Evolutionary conservation across 2,888 invertebrate genomes (phyloP), one percentile per base, ranked within the genome.

Genomic region (Meghimatium bilineatum): DNA sequence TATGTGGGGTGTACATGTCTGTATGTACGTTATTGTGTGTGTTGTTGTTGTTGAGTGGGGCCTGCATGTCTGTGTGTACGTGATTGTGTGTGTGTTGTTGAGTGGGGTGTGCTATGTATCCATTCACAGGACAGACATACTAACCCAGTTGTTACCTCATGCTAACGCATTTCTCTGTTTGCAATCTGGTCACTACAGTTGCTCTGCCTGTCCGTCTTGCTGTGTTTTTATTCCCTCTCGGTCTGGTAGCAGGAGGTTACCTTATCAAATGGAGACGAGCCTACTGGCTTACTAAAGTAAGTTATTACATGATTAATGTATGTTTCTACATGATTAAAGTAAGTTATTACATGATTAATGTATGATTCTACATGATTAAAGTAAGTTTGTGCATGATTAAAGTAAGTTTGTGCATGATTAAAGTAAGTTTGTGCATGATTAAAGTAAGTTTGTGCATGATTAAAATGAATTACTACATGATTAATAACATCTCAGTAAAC

Each of bases 201-300:
- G 91, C 91, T 32, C 87, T 91, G n/a, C 90, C 91, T 17, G 89
- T 92, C 12, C 88, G 92, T 1, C 89, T 92, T 77, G 87, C 88
- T 75, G 91, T 91, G 14, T 92, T 92, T 82, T 81, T 91, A 56
- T 86, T 91, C 32, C 92, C 92, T 3, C 88, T 91, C 36, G 75
- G 90, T 14, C 87, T 91, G 76, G 89, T 92, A 20, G 86, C 91
- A 52, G 86, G 88, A 56, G 90, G 90, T 8, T 91, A 90, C 71
- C 87, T 89, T 36, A 85, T 91, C 74, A 86, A 91, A 44, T 91
- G 91, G 91, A 85, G 86, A 44, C 79, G 89, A 23, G 83, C 88
- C n/a, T 86, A 85, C 75, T 86, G 86, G 74, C 83, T 86, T 36
- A 86, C 86, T 20, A 86, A 87, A 87, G 89, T 89, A 81, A 29